Percentiles rank a stretch among this genome's conserved stretches.
Evolutionary conservation across 2,888 invertebrate species (phyloP).

Genomic region (Nemotelus pantherinus): DNA sequence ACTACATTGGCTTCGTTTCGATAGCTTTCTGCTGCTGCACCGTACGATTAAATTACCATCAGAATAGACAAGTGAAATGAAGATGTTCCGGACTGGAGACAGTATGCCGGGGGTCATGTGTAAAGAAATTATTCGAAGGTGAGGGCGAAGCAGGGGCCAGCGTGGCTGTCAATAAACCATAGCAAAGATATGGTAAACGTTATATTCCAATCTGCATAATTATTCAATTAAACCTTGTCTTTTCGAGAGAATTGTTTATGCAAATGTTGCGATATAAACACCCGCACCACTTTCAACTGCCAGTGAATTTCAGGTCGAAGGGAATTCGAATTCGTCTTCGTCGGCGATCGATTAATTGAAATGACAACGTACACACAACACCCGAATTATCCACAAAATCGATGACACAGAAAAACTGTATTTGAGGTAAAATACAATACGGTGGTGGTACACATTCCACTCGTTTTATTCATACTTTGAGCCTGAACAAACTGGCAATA

Average conservation of each 20-base stretch:
- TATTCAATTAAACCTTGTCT: neutral
- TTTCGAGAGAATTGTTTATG: neutral
- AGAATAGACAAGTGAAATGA: constrained; percentile 21
- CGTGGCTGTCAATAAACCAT: neutral
- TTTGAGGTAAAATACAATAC: constrained; percentile 28
- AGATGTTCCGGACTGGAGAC: neutral
- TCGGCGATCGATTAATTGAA: constrained; percentile 40
- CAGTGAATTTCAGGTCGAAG: neutral
- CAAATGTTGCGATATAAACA: too few relatives aligned
- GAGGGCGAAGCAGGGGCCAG: neutral
- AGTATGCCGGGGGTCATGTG: neutral
- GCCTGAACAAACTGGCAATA: too few relatives aligned
- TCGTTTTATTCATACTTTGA: neutral
- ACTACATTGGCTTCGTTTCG: constrained; percentile 29
- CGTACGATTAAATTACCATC: constrained; percentile 31
- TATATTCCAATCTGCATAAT: constrained; percentile 21
- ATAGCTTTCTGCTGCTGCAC: constrained; percentile 13
- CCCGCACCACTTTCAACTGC: too few relatives aligned
- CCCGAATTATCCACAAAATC: constrained; percentile 37
- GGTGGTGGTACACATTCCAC: neutral
- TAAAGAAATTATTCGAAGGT: neutral
- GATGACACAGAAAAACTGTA: constrained; percentile 42
- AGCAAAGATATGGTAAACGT: constrained; percentile 17
- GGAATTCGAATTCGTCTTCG: neutral
- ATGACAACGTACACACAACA: constrained; percentile 33